Evolutionary conservation across 2,888 invertebrate species (phyloP).

Genomic region (Nemoura dubitans): DNA sequence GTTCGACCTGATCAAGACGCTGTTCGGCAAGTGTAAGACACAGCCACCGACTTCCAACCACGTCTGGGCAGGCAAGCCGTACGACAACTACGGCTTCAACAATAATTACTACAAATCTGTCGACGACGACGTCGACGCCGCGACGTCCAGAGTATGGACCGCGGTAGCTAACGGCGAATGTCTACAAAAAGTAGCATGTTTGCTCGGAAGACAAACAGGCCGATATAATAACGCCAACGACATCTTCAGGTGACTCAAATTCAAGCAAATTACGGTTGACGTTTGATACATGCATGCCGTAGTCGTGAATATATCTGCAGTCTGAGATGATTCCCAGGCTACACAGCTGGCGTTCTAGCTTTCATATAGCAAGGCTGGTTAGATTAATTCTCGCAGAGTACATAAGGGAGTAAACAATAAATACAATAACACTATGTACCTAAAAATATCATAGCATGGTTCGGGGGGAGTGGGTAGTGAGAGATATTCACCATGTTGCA

Average conservation of each 20-base stretch:
- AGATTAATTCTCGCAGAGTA: no score
- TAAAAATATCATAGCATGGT: no score
- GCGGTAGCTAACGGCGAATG: constrained; percentile 15
- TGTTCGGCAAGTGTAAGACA: constrained; percentile 4
- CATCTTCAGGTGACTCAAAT: not conserved
- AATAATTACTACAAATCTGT: not conserved
- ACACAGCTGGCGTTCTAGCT: no score
- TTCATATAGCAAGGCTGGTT: no score
- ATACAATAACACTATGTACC: no score
- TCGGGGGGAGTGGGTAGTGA: no score
- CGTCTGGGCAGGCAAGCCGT: not conserved
- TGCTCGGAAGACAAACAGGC: constrained; percentile 9
- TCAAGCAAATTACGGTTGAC: no score
- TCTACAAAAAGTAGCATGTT: constrained; percentile 22
- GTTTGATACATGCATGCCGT: no score
- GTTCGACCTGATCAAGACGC: not conserved
- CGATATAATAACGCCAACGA: constrained; percentile 24
- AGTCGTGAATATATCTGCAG: no score
- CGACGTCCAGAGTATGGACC: not conserved
- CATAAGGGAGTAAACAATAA: no score
- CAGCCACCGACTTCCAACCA: not conserved
- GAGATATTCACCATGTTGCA: no score
- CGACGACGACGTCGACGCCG: not conserved
- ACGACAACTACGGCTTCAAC: not conserved
- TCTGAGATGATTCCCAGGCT: no score